Evolutionary conservation across 2,797 vertebrate species (phyloP), one percentile per base, ranked within the genome.

Genomic region (Malacoraja senta): DNA sequence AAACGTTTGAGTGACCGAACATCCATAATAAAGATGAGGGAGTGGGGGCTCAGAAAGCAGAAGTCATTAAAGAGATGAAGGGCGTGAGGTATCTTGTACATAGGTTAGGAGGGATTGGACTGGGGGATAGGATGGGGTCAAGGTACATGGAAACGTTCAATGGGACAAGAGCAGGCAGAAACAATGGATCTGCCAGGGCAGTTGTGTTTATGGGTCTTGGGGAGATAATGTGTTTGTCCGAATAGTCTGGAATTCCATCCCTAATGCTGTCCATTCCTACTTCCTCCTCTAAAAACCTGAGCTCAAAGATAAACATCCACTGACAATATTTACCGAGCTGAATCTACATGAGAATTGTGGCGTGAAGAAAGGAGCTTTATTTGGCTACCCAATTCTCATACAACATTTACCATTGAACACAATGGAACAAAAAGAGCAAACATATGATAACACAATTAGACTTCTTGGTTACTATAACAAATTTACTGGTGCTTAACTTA

Each of bases 391-490:
- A 21, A 53, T 71, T n/a, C 38, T 58, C 81, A 90, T 8, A 86
- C 17, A 90, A 71, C 21, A 90, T 90, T 90, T 65, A 53, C 38
- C 38, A 38, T 63, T 76, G 35, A 92, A 92, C 71, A 92, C 68
- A 90, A 17, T 38, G 44, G 26, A 53, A 2, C 38, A 92, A 92
- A 76, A 76, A 58, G 26, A 24, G 10, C 86, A 90, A 71, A 90
- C 53, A 61, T 10, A 61, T 61, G 21, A 61, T 84, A 84, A 84
- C 44, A 1, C 44, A 58, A 84, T 61, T 21, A 38, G 38, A 63
- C 17, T 24, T 68, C 44, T 71, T 71, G 71, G 76, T 74, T 74
- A 29, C 24, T 29, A 76, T 38, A 92, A 90, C 38, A 68, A 17
- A 90, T 35, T 71, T 90, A 71, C 63, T 71, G 63, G 8, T 35